Evolutionary conservation across 2,888 invertebrate species (phyloP), one percentile per base, ranked within the genome.

Genomic region (Clanis bilineata): DNA sequence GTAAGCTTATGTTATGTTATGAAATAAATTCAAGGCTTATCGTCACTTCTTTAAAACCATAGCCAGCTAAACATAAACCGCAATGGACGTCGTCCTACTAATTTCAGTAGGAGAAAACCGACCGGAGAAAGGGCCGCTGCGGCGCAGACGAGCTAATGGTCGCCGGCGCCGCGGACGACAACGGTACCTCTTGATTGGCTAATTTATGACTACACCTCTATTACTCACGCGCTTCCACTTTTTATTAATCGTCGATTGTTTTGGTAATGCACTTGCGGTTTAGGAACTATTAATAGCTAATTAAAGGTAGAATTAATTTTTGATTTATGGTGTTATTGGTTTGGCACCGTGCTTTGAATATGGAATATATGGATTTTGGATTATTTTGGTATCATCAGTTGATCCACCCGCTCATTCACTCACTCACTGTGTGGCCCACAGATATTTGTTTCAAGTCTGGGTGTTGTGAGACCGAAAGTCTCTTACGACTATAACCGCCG

Each of bases 161-260:
- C 72, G 61, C 64, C 68, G 86, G 86, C 87, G 88, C 88, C 86
- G 79, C 79, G 78, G 72, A 71, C 66, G 54, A 69, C 86, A 88
- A 86, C 87, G 86, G 86, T 66, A 65, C 67, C 69, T 63, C 73
- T 75, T 85, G 86, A 89, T 88, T 88, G 83, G 86, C 80, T 87
- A 83, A 88, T 88, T 83, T 80, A 82, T 84, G 81, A 84, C 81
- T 83, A 83, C 81, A 83, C 81, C 80, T 85, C 77, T 75, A 84
- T 83, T 82, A 81, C 62, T 45, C 38, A 6, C 41, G 41, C 18
- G 25, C 25, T 25, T 23, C 18, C 32, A 5, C n/a, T 18, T 51
- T 51, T 32, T 32, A 51, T 51, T 32, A 51, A 28, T 28, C 21
- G 22, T 23, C n/a, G n/a, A n/a, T n/a, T 23, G 47, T 28, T 28